Evolutionary conservation across 1,140 invertebrate species (phyloP), one percentile per base, ranked within the genome.

Genomic region (Temnothorax longispinosus): DNA sequence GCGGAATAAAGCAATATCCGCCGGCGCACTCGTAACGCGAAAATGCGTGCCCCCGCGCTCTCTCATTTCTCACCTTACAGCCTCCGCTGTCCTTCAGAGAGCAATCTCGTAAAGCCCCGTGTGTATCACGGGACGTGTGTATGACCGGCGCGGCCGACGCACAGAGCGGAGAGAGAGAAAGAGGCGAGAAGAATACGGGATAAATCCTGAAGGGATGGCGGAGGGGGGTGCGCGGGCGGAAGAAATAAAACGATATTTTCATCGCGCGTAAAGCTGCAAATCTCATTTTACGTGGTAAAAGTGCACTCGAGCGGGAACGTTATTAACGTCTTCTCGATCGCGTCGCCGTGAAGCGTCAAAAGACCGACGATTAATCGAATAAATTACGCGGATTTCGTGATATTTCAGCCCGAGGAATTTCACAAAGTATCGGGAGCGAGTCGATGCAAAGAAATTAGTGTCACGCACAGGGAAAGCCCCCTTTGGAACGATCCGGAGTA

Each of bases 271-370:
- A 82, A 82, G 80, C 80, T 74, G 65, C 80, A 82, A 84, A 84
- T 84, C 80, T 32, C 13, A 74, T 75, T 84, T 81, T 21, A 62
- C 69, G 32, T 13, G 80, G 41, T 62, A 44, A 85, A 85, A 85
- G 75, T 78, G 82, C 75, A 85, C 75, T 85, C 82, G 82, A 78
- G 35, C 82, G 58, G 38, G 60, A 75, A 60, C 54, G 69, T 74
- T 60, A 84, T 84, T 84, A 84, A 84, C 80, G 69, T 69, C 80
- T 84, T 84, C 80, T 60, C 80, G 54, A 75, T 75, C 80, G 80
- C 69, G 32, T 47, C 80, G 74, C 74, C 74, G 74, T 47, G 54
- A 27, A 13, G 62, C 62, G 41, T 84, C 69, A 84, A 84, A 84
- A 69, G 80, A 60, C 41, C 41, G 41, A 4, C 69, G 69, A 62